Base-by-base conservation (phyloP, 2,797 vertebrate genomes). In the Anniella stebbinsi region DNA sequence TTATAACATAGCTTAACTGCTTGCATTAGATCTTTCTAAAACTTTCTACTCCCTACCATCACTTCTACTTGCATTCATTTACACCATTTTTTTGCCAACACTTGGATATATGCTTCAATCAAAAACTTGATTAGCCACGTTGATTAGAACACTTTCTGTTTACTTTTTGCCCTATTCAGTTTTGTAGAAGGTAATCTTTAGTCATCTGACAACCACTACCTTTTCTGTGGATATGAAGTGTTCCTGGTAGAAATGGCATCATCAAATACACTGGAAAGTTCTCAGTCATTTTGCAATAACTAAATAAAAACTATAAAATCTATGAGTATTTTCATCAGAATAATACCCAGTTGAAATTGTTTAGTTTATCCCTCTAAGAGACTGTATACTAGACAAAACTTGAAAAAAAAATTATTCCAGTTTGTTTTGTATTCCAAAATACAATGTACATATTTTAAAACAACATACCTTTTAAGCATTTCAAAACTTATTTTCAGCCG, bases 381-480 rank as follows among this genome's bases (percentile, higher is more conserved):
- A 33, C 25, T 60, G 0, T 91, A 10, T 86, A 73, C 4, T 88
- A 78, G n/a, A 84, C 72, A 11, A 63, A n/a, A 15, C 18, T 54
- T 77, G 6, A 88, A 0, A n/a, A 76, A 84, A 9, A 36, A 75
- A 1, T 2, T 85, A 92, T 92, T 89, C 33, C 8, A 0, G 21
- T 88, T 84, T 75, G 5, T 87, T 7, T 87, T 89, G 11, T 3
- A 66, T 36, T 88, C 70, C 15, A 92, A 91, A 91, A 75, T 41
- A 21, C 1, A 90, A 0, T 81, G 2, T 80, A 66, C 3, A 2
- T 66, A 45, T 73, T 89, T n/a, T 57, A 91, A 75, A 90, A 77
- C 2, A 78, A 5, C 41, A 73, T 28, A 80, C 92, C 76, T 87
- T 92, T 36, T 90, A 84, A 88, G 28, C 2, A n/a, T 92, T n/a